phyloP scores from a whole-genome alignment of 1,140 invertebrate species.

The Drosophila kikkawai region DNA sequence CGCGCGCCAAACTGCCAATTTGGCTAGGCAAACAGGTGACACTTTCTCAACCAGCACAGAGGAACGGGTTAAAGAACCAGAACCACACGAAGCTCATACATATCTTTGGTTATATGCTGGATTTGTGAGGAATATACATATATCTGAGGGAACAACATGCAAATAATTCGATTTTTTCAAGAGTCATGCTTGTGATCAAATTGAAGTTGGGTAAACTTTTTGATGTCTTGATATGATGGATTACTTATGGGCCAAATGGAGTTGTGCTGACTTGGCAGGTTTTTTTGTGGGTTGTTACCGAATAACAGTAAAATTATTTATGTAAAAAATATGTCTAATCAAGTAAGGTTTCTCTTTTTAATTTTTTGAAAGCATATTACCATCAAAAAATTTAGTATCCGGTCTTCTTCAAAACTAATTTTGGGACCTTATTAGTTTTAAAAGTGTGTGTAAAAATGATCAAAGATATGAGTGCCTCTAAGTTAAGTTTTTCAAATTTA shows the following conservation, averaged over 20 bases:
- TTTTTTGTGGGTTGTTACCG: neutral
- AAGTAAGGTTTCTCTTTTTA: neutral
- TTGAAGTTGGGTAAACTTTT: constrained; percentile 31
- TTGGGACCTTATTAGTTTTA: no score
- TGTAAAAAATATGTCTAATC: neutral
- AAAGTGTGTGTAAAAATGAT: no score
- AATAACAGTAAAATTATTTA: neutral
- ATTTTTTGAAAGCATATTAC: no score
- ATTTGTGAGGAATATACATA: constrained; percentile 4
- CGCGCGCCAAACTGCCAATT: constrained; percentile 64
- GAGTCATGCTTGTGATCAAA: constrained; percentile 58
- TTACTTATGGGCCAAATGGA: constrained; percentile 33
- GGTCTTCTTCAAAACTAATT: no score
- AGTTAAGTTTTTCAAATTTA: neutral
- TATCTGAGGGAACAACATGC: constrained; percentile 26
- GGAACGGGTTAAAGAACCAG: constrained; percentile 53
- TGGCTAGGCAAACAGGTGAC: constrained; percentile 64
- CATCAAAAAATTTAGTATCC: no score
- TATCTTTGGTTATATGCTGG: constrained; percentile 32
- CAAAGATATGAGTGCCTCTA: neutral
- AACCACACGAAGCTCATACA: constrained; percentile 19
- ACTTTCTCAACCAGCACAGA: constrained; percentile 66
- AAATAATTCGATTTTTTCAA: constrained; percentile 29
- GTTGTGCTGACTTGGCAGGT: constrained; percentile 39
- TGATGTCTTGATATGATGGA: constrained; percentile 63